Conservation (phyloP, 1,140 invertebrate genomes). For the Probaryconus sp. region DNA sequence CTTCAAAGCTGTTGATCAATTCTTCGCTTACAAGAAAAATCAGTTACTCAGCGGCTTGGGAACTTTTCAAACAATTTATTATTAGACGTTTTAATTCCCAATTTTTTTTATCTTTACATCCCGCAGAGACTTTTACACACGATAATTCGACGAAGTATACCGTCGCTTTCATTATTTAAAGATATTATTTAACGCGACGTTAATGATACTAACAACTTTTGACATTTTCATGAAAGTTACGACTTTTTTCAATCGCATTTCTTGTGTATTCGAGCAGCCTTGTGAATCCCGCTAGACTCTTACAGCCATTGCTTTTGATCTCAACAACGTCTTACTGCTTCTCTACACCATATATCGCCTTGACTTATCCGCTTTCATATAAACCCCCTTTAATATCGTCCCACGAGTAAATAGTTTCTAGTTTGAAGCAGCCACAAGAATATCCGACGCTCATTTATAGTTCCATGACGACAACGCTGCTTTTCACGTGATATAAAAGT, state of each 20-base stretch:
- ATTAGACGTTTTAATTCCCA: too few relatives aligned
- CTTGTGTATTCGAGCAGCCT: constrained; percentile 5
- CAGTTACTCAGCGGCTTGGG: neutral
- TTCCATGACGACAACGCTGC: constrained; percentile 34
- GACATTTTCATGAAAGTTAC: constrained; percentile 19
- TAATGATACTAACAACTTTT: neutral
- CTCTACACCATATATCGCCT: constrained; percentile 64
- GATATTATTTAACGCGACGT: too few relatives aligned
- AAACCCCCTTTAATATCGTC: constrained; percentile 71
- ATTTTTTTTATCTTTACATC: too few relatives aligned
- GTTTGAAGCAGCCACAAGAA: constrained; percentile 64
- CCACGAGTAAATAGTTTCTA: constrained; percentile 74
- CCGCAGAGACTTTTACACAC: too few relatives aligned
- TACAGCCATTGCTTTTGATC: constrained; percentile 45
- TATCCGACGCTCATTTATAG: constrained; percentile 46
- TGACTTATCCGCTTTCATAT: constrained; percentile 72
- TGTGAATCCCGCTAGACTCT: constrained; percentile 38
- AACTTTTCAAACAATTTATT: neutral
- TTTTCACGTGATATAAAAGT: constrained; percentile 45
- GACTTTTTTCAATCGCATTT: constrained; percentile 40
- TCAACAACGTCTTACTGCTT: constrained; percentile 60
- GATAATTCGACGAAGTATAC: too few relatives aligned
- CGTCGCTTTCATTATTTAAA: too few relatives aligned
- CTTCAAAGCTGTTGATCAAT: constrained; percentile 32
- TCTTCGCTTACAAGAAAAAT: constrained; percentile 9